Conservation (phyloP, 2,797 vertebrate genomes). For the Phalanger gymnotis region DNA sequence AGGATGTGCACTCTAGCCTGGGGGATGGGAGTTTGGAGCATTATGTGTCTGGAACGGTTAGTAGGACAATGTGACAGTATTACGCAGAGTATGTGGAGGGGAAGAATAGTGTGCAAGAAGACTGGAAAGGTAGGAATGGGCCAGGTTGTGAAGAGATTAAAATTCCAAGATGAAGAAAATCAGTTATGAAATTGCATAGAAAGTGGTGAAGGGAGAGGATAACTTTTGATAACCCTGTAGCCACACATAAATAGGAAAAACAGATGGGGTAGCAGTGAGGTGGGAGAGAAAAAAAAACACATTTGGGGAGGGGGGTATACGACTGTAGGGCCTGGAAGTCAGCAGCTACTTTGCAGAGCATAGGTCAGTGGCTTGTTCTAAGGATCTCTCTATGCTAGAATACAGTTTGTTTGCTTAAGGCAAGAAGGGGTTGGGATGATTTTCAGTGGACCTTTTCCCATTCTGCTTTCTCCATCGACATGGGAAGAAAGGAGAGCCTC, state of each 20-base stretch:
- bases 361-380: background rate
- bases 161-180: background rate
- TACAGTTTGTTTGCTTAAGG: background rate
- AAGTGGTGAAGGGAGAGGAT: background rate
- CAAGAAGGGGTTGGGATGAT: background rate
- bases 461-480: slow-evolving; percentile 27
- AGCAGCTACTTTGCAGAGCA: background rate
- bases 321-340: background rate
- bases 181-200: background rate
- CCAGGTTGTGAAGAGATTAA: background rate
- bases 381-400: background rate
- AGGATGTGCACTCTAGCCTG: background rate
- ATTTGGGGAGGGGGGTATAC: background rate
- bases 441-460: background rate
- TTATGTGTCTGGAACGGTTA: background rate
- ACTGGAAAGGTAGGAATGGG: background rate
- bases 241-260: background rate
- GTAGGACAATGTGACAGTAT: background rate
- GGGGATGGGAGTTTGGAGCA: background rate
- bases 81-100: background rate
- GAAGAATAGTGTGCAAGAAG: background rate
- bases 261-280: background rate
- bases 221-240: background rate
- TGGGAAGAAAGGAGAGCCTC: slow-evolving; percentile 13
- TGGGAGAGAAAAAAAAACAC: too few relatives aligned